phyloP scores from a whole-genome alignment of 2,113 vertebrate species.

The Rhizomys pruinosus region DNA sequence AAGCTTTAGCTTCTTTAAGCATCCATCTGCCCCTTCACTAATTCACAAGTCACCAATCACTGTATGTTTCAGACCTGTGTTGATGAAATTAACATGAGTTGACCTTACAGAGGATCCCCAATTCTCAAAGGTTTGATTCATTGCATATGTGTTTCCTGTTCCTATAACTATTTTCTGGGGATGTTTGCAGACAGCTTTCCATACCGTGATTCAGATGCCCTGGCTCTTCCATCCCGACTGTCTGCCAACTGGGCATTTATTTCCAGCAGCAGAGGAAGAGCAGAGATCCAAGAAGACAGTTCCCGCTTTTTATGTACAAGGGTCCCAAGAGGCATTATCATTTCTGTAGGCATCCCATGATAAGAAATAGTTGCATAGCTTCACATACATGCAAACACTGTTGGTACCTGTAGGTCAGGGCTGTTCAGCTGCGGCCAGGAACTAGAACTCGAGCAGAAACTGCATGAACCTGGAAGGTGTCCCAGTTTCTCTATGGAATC shows the following conservation, averaged over 20 bases:
- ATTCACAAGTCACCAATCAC: neutral
- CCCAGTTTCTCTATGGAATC: neutral
- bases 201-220: no score
- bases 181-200: neutral
- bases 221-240: neutral
- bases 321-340: neutral
- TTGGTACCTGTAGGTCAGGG: neutral
- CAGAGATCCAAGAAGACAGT: neutral
- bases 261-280: neutral
- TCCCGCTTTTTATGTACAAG: neutral
- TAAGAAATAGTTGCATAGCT: neutral
- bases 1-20: neutral
- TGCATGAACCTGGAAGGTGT: neutral
- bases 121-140: neutral
- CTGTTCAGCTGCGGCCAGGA: neutral
- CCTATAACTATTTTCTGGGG: neutral
- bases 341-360: neutral
- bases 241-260: neutral
- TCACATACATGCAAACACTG: neutral
- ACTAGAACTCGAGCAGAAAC: neutral
- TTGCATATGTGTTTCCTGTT: neutral
- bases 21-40: neutral
- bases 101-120: neutral
- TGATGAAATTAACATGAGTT: neutral
- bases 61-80: neutral